Conservation (phyloP, 2,113 vertebrate species). For the Eira barbara region DNA sequence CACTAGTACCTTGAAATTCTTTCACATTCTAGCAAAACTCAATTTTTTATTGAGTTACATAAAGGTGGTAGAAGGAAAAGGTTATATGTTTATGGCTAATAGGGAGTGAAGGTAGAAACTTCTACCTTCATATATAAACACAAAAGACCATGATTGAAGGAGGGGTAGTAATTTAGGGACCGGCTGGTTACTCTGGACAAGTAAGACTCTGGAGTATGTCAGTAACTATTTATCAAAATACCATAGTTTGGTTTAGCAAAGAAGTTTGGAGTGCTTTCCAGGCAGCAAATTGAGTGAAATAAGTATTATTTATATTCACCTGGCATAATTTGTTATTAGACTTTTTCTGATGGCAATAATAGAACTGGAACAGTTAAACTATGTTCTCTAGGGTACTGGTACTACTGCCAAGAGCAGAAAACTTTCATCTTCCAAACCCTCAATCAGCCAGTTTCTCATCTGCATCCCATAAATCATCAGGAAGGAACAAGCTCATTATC, state of each 20-base stretch:
- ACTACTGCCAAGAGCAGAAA: constrained; percentile 67
- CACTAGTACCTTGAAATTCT: background rate
- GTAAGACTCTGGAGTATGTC: background rate
- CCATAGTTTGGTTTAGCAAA: background rate
- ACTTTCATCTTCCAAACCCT: constrained; percentile 70
- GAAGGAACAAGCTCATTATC: constrained; percentile 76
- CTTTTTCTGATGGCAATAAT: constrained; percentile 55
- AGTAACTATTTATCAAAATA: background rate
- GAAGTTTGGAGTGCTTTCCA: background rate
- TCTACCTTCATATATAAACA: background rate
- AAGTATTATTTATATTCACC: constrained; percentile 68
- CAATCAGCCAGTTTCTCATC: constrained; percentile 72
- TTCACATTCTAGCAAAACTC: constrained; percentile 2
- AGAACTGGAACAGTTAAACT: constrained; percentile 59
- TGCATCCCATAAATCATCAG: constrained; percentile 74
- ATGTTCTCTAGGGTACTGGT: constrained; percentile 43
- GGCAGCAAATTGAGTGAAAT: constrained; percentile 46
- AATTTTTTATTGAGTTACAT: background rate
- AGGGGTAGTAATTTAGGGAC: background rate
- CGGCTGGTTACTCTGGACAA: background rate
- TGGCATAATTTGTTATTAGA: constrained; percentile 57
- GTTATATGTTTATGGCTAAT: background rate
- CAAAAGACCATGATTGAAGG: background rate
- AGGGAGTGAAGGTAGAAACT: background rate
- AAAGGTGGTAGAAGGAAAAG: background rate